These are phyloP conservation scores for Antitype chi DNA, from an alignment of 2,888 invertebrate genomes.

Conservation along the genomic window DNA sequence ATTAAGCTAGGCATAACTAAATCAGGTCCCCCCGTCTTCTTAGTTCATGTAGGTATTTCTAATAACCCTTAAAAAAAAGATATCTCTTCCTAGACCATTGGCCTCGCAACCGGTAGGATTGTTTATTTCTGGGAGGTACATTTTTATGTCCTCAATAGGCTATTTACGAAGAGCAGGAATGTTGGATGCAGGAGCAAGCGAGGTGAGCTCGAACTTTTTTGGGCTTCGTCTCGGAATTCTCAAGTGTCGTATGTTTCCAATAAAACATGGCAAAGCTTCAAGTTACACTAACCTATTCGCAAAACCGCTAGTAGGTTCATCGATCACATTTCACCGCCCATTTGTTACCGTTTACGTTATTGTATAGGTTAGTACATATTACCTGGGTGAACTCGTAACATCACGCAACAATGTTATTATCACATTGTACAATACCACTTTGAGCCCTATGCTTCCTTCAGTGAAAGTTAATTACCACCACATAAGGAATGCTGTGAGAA, in stretches of 20 bases:
- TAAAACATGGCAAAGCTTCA: background rate
- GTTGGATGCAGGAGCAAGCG: background rate
- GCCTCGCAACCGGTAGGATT: background rate
- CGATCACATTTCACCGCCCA: background rate
- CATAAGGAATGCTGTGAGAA: conserved; percentile 69
- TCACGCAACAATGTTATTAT: conserved; percentile 50
- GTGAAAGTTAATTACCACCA: conserved; percentile 83
- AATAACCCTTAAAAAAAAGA: background rate
- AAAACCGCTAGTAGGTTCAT: background rate
- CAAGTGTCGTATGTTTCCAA: background rate
- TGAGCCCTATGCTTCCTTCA: conserved; percentile 71
- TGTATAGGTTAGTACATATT: conserved; percentile 15
- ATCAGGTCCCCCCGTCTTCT: background rate
- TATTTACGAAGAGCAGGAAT: background rate
- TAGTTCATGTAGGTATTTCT: background rate
- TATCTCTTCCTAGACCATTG: too few species aligned
- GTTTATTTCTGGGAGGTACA: background rate
- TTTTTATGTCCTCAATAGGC: background rate
- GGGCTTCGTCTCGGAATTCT: background rate
- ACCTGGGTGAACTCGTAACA: conserved; percentile 22
- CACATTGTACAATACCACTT: conserved; percentile 60
- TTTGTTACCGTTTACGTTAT: conserved; percentile 30
- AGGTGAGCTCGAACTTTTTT: background rate
- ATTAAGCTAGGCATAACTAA: background rate
- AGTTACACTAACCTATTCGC: conserved; percentile 7